Conservation (phyloP, 2,888 invertebrate genomes). For the Amiota communis region DNA sequence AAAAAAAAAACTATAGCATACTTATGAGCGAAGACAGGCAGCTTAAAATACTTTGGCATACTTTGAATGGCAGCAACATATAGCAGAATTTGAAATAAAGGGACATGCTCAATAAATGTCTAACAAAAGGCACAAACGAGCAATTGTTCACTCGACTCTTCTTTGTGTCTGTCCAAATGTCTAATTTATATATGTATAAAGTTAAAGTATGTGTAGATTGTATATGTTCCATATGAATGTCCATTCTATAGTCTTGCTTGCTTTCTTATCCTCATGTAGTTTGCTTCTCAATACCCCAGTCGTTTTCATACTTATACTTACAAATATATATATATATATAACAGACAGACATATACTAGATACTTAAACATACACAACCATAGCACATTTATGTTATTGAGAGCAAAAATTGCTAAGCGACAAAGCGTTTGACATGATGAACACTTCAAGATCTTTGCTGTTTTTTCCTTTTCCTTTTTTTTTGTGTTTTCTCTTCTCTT, state of each 20-base stretch:
- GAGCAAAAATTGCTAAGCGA: conserved; percentile 14
- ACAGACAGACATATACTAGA: too few relatives aligned
- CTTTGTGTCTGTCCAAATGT: not conserved
- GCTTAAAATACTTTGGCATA: conserved; percentile 20
- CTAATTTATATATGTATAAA: too few relatives aligned
- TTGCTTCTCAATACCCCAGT: not conserved
- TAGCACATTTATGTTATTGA: not conserved
- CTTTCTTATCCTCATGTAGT: not conserved
- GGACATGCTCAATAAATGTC: conserved; percentile 23
- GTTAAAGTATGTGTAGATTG: too few relatives aligned
- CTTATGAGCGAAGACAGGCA: conserved; percentile 49
- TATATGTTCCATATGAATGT: too few relatives aligned
- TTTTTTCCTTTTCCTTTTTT: conserved; percentile 24
- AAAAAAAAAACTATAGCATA: conserved; percentile 53
- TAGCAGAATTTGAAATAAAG: not conserved
- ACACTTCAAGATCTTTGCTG: conserved; percentile 44
- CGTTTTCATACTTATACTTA: not conserved
- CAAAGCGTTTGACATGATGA: conserved; percentile 23
- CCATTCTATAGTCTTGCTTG: not conserved
- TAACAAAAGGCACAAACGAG: conserved; percentile 22
- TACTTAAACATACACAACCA: too few relatives aligned
- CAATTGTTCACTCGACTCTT: conserved; percentile 16
- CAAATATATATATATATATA: too few relatives aligned
- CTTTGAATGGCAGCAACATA: not conserved
- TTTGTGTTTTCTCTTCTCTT: too few relatives aligned